Conservation (phyloP, 2,797 vertebrate genomes). For the Okamejei kenojei region DNA sequence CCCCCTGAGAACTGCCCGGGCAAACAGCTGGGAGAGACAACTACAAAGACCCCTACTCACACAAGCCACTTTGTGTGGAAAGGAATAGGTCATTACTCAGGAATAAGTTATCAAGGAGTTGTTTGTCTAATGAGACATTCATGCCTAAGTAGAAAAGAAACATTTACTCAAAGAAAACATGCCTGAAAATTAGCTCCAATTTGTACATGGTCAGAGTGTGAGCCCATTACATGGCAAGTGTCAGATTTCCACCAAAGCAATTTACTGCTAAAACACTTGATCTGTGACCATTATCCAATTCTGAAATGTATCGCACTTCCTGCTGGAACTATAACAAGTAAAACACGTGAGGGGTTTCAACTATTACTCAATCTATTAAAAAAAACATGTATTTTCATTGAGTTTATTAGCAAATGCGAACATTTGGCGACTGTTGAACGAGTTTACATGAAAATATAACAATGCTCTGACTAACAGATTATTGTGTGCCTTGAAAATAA, state of each 20-base stretch:
- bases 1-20: slow-evolving; percentile 52
- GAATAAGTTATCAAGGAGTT: slow-evolving; percentile 43
- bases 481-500: neutral
- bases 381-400: neutral
- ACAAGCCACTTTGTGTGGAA: slow-evolving; percentile 51
- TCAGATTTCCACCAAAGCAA: slow-evolving; percentile 39
- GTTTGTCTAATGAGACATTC: slow-evolving; percentile 40
- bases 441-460: neutral
- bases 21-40: slow-evolving; percentile 56
- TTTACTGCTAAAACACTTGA: slow-evolving; percentile 10
- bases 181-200: slow-evolving; percentile 31
- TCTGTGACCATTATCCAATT: neutral
- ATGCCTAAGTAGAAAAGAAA: slow-evolving; percentile 40
- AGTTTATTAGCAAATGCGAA: neutral
- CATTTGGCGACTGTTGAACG: neutral
- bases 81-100: slow-evolving; percentile 49
- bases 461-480: neutral
- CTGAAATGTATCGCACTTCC: neutral
- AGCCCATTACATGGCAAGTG: slow-evolving; percentile 35
- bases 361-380: neutral
- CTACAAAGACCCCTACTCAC: slow-evolving; percentile 49
- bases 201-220: slow-evolving; percentile 40
- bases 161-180: slow-evolving; percentile 24
- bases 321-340: neutral
- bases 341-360: neutral